phyloP scores from a whole-genome alignment of 2,113 vertebrate species.

The Lagopus leucura region DNA sequence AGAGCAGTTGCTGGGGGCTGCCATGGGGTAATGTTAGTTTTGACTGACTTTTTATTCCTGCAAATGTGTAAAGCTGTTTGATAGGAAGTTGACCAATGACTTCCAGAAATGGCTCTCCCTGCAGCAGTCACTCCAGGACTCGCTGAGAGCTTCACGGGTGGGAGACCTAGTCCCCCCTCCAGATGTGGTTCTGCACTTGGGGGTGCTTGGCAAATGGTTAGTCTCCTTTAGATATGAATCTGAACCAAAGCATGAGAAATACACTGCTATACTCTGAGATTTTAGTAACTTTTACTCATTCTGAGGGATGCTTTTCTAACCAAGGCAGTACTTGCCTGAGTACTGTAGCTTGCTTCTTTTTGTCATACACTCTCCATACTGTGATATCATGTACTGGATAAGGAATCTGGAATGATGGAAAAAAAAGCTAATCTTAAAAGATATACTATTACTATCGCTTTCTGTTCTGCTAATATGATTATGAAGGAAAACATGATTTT shows the following conservation, averaged over 20 bases:
- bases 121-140: background rate
- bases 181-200: background rate
- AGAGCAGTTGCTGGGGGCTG: slow-evolving; percentile 25
- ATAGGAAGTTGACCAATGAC: background rate
- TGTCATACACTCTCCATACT: background rate
- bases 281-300: background rate
- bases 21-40: background rate
- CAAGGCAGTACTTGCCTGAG: background rate
- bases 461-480: background rate
- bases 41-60: background rate
- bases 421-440: background rate
- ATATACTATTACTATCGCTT: background rate
- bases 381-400: background rate
- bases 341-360: background rate
- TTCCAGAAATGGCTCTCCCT: background rate
- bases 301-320: background rate
- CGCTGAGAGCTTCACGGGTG: rapidly evolving
- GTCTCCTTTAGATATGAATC: background rate
- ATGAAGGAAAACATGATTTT: background rate
- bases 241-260: background rate
- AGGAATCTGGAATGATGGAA: background rate
- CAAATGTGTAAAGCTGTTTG: background rate
- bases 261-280: background rate
- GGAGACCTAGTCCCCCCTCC: background rate
- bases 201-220: background rate